Evolutionary conservation across 2,113 vertebrate species (phyloP), one percentile per base, ranked within the genome.

Genomic region (Brienomyrus longianalis): DNA sequence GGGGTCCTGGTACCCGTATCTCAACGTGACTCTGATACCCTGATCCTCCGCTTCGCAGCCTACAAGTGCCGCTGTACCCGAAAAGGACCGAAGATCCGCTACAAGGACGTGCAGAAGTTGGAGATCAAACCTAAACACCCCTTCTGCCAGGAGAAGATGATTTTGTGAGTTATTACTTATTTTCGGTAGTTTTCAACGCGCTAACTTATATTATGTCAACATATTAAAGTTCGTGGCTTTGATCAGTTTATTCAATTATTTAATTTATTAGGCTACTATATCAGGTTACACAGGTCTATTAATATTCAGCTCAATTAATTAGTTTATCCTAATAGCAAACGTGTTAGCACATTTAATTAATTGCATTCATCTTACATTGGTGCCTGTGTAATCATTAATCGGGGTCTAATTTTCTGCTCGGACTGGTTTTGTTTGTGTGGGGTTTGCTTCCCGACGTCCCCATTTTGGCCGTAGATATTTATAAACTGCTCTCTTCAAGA

Each of bases 111-210:
- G 1, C 96, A 98, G 94, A 99, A 99, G 94, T 96, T 99, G 95
- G 98, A 99, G 95, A 96, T 98, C 92, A 99, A 98, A 96, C 98
- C 98, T 47, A 98, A 98, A 95, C 97, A 99, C 94, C 98, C 98
- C 0, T 97, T 96, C 93, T 99, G 98, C 90, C 97, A 98, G 91
- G 98, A 99, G 94, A 98, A 98, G 95, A 99, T 99, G 98, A 97
- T 99, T 92, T 99, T 99, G 98, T 99, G 96, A 98, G 98, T 94
- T 5, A 59, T 96, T 83, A 13, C 47, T 74, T 39, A 19, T 7
- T 51, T 89, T n/a, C 7, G 13, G 35, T 80, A 80, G 74, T 19
- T 80, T 70, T 15, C n/a, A 70, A 80, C 13, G 35, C 35, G 13
- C 43, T 80, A 43, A 80, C 5, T 74, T 66, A 15, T 74, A 74